Evolutionary conservation across 2,797 vertebrate species (phyloP).

Genomic region (Chromobotia macracanthus): DNA sequence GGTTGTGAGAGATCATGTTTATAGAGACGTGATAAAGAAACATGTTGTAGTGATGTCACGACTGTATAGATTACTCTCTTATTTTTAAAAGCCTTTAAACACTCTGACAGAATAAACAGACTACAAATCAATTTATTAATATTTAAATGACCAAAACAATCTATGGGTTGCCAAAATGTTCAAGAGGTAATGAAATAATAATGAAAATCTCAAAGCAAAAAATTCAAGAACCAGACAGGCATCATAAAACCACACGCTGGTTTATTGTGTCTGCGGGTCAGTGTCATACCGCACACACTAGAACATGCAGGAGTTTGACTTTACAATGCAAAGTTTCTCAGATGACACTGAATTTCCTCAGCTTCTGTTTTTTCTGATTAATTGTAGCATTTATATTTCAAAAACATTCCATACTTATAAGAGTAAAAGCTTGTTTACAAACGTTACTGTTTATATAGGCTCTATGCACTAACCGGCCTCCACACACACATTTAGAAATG

Average conservation of each 20-base stretch:
- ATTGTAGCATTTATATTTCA: slow-evolving; percentile 35
- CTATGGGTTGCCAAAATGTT: slow-evolving; percentile 69
- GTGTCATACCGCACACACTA: background rate
- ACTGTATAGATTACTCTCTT: background rate
- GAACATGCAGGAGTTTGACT: slow-evolving; percentile 26
- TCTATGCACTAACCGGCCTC: slow-evolving; percentile 61
- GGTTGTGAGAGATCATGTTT: background rate
- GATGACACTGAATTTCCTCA: slow-evolving; percentile 29
- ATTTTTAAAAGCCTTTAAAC: background rate
- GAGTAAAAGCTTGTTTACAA: slow-evolving; percentile 71
- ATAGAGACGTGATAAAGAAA: too few species aligned
- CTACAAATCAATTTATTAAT: slow-evolving; percentile 62
- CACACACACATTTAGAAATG: slow-evolving; percentile 69
- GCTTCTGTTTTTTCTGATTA: slow-evolving; percentile 41
- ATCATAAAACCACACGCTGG: slow-evolving; percentile 3
- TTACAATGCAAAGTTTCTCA: slow-evolving; percentile 27
- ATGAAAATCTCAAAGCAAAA: slow-evolving; percentile 31
- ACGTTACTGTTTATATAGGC: slow-evolving; percentile 65
- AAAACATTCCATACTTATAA: slow-evolving; percentile 62
- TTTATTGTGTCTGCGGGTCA: background rate
- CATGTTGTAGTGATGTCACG: too few species aligned
- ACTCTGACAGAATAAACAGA: slow-evolving; percentile 27
- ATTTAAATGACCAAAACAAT: slow-evolving; percentile 62
- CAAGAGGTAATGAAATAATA: slow-evolving; percentile 70
- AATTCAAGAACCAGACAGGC: background rate